Conservation (phyloP, 2,888 invertebrate species). For the Aphidoletes aphidimyza region DNA sequence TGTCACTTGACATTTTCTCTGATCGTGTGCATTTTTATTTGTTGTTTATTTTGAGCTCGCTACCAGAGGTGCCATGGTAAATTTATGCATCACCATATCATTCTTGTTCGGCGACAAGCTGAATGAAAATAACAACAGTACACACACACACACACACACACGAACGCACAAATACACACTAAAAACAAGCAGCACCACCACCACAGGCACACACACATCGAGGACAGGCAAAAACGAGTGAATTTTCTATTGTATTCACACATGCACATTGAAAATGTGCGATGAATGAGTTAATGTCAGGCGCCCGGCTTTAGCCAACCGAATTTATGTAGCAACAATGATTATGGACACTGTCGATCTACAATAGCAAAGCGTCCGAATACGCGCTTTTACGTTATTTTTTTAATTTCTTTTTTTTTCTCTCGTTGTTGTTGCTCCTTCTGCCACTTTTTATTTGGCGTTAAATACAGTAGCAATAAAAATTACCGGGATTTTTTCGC, state of each 20-base stretch:
- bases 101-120: conserved; percentile 22
- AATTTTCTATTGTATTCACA: conserved; percentile 18
- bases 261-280: neutral
- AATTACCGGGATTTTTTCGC: conserved; percentile 19
- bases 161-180: neutral
- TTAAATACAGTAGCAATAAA: conserved; percentile 49
- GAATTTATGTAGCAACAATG: conserved; percentile 14
- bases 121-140: neutral
- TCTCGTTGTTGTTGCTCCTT: neutral
- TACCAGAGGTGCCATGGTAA: neutral
- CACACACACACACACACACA: neutral
- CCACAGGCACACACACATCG: too few relatives aligned
- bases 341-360: conserved; percentile 5
- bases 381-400: too few relatives aligned
- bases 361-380: neutral
- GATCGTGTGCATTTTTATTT: neutral
- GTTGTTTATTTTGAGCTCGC: neutral
- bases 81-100: conserved; percentile 44
- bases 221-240: neutral
- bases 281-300: neutral
- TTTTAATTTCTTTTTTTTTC: neutral
- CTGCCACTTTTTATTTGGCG: neutral
- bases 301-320: neutral
- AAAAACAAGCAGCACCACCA: too few relatives aligned
- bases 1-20: conserved; percentile 31